phyloP scores from a whole-genome alignment of 1,140 invertebrate species.

The Schlechtendalia chinensis region DNA sequence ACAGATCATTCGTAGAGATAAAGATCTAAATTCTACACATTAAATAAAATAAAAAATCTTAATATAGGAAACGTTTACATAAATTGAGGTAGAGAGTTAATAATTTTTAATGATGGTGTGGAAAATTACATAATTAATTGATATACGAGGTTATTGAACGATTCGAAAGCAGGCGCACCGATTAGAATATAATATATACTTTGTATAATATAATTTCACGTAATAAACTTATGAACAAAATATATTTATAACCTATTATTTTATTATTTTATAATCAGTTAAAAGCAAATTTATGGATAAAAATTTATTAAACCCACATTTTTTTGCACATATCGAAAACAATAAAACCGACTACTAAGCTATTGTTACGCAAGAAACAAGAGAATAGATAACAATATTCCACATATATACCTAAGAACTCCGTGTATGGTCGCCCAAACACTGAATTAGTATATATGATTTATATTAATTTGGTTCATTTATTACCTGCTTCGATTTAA shows the following conservation, averaged over 20 bases:
- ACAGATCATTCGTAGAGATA: too few relatives aligned
- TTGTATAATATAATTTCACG: too few relatives aligned
- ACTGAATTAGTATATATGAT: background rate
- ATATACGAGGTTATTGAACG: slow-evolving; percentile 23
- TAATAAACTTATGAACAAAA: background rate
- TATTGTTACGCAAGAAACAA: background rate
- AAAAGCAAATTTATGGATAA: background rate
- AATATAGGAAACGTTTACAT: background rate
- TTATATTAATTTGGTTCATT: background rate
- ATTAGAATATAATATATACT: background rate
- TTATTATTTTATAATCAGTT: background rate
- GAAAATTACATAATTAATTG: background rate
- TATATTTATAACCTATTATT: too few relatives aligned
- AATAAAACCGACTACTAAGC: background rate
- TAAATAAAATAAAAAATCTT: background rate
- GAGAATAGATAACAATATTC: slow-evolving; percentile 2
- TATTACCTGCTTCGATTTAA: slow-evolving; percentile 6
- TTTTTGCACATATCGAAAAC: slow-evolving; percentile 2
- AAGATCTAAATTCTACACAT: too few relatives aligned
- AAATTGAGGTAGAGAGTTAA: background rate
- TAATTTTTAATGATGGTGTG: background rate
- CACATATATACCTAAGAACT: background rate
- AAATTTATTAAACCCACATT: slow-evolving; percentile 20
- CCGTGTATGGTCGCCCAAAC: background rate
- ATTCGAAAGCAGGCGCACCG: background rate